Percentiles rank a stretch among this genome's conserved stretches.
These are phyloP conservation scores for Erythrolamprus reginae DNA, from an alignment of 2,113 vertebrate genomes.

Conservation along the genomic window DNA sequence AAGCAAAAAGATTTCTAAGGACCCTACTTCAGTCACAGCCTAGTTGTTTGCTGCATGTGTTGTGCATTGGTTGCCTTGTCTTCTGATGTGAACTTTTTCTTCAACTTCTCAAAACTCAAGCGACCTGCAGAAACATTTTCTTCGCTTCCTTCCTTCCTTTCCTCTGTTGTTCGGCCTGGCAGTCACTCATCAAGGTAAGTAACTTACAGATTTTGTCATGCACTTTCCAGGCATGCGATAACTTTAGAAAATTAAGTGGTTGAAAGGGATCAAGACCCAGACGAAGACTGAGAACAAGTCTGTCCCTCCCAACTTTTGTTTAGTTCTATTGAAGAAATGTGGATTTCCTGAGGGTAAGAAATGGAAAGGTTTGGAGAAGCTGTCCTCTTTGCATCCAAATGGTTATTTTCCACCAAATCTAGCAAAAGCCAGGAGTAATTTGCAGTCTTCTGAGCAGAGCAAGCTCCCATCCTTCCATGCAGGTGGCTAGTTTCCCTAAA, in stretches of 20 bases:
- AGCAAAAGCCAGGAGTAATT: not conserved
- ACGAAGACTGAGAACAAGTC: not conserved
- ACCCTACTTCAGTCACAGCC: not conserved
- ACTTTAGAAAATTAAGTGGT: not conserved
- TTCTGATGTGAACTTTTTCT: not conserved
- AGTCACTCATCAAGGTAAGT: not conserved
- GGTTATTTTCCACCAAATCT: not conserved
- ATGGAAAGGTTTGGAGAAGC: not conserved
- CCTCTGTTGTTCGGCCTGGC: not conserved
- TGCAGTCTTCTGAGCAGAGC: not conserved
- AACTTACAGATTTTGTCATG: not conserved
- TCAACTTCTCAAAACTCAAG: not conserved
- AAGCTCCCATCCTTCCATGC: not conserved
- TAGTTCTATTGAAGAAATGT: not conserved
- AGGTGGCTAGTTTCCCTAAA: not conserved
- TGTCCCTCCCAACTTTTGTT: not conserved
- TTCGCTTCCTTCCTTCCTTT: not conserved
- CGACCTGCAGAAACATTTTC: not conserved
- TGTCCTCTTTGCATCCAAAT: not conserved
- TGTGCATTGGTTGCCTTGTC: not conserved
- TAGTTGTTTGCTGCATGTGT: not conserved
- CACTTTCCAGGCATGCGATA: not conserved
- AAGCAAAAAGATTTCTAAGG: not conserved
- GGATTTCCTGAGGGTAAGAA: not conserved
- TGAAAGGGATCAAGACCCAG: not conserved